Conservation (phyloP, 2,113 vertebrate species). For the Oncorhynchus masou region DNA sequence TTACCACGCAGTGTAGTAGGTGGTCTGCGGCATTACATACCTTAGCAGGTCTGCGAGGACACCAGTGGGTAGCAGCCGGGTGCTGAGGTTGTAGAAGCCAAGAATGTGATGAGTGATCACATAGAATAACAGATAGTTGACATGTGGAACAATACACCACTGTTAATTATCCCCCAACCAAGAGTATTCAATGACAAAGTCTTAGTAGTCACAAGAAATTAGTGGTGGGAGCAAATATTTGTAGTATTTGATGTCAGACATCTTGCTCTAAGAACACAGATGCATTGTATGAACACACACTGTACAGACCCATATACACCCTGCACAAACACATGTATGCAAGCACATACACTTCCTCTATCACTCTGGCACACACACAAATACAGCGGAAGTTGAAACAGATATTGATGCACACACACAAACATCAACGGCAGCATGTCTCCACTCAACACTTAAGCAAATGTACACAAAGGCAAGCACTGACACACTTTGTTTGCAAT, state of each 20-base stretch:
- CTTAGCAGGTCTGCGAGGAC: conserved; percentile 17
- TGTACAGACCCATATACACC: no score
- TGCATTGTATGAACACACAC: no score
- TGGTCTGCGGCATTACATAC: conserved; percentile 5
- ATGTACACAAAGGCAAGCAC: neutral
- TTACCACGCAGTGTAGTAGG: conserved; percentile 3
- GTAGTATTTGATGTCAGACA: neutral
- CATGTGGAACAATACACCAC: neutral
- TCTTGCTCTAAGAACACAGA: no score
- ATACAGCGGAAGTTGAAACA: no score
- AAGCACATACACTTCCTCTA: no score
- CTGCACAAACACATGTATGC: no score
- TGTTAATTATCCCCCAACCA: neutral
- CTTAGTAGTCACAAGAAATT: neutral
- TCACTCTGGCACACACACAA: no score
- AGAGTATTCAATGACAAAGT: neutral
- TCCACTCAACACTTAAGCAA: neutral
- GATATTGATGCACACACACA: no score
- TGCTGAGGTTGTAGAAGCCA: conserved; percentile 10
- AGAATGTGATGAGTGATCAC: conserved; percentile 4
- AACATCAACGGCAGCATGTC: no score
- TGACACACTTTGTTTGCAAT: no score
- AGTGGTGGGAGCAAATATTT: neutral
- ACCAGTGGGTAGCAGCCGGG: neutral
- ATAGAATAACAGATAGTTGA: neutral